phyloP scores from a whole-genome alignment of 1,140 invertebrate species.

The Anoplophora glabripennis region DNA sequence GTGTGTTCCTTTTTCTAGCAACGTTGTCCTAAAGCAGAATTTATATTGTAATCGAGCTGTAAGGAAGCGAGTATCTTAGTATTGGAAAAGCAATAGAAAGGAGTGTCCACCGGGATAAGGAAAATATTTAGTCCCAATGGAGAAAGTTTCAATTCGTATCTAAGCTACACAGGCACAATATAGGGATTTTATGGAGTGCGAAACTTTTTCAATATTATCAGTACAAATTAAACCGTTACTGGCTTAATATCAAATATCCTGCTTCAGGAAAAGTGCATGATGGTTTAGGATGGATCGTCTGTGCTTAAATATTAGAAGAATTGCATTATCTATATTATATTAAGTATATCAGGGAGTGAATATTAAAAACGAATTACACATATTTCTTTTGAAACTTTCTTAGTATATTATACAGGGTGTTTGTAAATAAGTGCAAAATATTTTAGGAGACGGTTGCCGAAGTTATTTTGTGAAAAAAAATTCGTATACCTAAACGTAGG shows the following conservation, averaged over 20 bases:
- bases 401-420: too few relatives aligned
- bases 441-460: too few relatives aligned
- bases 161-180: constrained; percentile 34
- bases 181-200: constrained; percentile 36
- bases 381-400: too few relatives aligned
- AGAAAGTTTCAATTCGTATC: constrained; percentile 40
- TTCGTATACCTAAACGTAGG: too few relatives aligned
- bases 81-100: constrained; percentile 38
- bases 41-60: constrained; percentile 28
- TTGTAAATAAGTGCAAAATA: too few relatives aligned
- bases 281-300: too few relatives aligned
- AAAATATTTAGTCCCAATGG: constrained; percentile 38
- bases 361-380: too few relatives aligned
- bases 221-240: constrained; percentile 13
- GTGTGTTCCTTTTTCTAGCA: constrained; percentile 2
- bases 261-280: too few relatives aligned
- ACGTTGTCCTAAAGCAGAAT: constrained; percentile 17
- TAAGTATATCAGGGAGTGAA: too few relatives aligned
- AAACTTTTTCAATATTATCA: constrained; percentile 37
- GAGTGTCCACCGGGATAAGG: constrained; percentile 40
- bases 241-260: neutral
- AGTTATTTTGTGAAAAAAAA: too few relatives aligned
- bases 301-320: too few relatives aligned
- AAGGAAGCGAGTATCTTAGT: constrained; percentile 15
- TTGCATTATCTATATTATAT: too few relatives aligned